These are phyloP conservation scores for Tylochromis polylepis DNA, from an alignment of 2,113 vertebrate species.

Conservation along the genomic window DNA sequence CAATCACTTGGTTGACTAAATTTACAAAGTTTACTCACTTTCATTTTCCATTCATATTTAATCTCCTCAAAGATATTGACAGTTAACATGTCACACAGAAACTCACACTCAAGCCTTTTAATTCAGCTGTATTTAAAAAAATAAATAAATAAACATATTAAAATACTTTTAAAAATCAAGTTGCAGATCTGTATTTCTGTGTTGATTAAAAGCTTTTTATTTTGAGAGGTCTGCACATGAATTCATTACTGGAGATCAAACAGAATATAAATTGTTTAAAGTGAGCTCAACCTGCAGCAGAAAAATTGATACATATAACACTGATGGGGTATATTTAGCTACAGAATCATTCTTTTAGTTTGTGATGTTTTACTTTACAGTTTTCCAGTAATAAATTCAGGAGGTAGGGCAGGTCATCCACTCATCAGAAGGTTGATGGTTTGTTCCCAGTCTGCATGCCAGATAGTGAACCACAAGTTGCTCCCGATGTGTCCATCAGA, in stretches of 20 bases:
- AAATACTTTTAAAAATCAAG: background rate
- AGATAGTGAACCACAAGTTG: too few species aligned
- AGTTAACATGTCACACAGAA: background rate
- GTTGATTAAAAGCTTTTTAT: background rate
- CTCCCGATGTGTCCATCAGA: too few species aligned
- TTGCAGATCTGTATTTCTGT: background rate
- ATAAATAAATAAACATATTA: too few species aligned
- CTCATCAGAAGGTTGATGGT: too few species aligned
- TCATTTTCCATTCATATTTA: too few species aligned
- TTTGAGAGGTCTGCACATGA: background rate
- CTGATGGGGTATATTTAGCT: too few species aligned
- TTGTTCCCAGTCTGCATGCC: too few species aligned
- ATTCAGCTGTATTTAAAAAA: background rate
- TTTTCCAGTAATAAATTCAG: too few species aligned
- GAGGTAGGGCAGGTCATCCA: too few species aligned
- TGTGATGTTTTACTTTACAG: too few species aligned
- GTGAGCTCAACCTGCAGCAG: background rate
- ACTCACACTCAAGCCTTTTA: background rate
- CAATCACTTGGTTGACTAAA: background rate
- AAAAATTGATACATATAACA: background rate
- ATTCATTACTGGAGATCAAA: background rate
- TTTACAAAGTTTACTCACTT: too few species aligned
- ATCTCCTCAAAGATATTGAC: background rate
- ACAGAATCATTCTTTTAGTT: too few species aligned
- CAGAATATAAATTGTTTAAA: background rate